phyloP scores from a whole-genome alignment of 2,888 invertebrate species.

The Hirudinaria manillensis region DNA sequence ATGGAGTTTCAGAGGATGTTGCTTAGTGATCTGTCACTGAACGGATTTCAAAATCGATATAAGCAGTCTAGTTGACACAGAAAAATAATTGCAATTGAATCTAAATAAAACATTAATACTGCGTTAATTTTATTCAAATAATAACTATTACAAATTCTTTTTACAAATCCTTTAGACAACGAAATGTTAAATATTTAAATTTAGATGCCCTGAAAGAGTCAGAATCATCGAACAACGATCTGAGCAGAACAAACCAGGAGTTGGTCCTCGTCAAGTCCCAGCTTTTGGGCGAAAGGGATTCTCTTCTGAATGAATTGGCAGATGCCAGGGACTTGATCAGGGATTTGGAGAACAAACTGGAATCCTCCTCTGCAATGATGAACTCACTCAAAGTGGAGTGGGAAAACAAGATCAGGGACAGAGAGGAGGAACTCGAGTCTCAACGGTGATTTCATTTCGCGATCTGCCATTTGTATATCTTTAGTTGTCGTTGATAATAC shows the following conservation, averaged over 20 bases:
- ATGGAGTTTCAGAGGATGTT: too few species aligned
- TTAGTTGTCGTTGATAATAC: too few species aligned
- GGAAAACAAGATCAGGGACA: conserved; percentile 91
- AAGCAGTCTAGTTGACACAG: too few species aligned
- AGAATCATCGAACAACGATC: conserved; percentile 84
- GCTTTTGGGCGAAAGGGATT: conserved; percentile 98
- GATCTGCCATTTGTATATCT: neutral
- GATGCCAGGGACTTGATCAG: conserved; percentile 91
- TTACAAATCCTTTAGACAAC: too few species aligned
- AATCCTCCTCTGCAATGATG: conserved; percentile 73
- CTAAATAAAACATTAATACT: too few species aligned
- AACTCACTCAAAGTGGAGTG: conserved; percentile 91
- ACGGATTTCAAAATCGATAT: too few species aligned
- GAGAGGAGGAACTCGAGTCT: conserved; percentile 95
- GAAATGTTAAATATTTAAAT: too few species aligned
- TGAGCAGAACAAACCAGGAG: conserved; percentile 86
- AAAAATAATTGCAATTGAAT: too few species aligned
- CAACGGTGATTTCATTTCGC: conserved; percentile 71
- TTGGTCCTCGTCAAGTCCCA: conserved; percentile 81
- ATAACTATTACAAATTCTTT: too few species aligned
- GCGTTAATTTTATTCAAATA: too few species aligned
- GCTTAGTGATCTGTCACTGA: too few species aligned
- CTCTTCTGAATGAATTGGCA: conserved; percentile 92
- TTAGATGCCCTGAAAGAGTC: conserved; percentile 91
- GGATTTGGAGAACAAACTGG: conserved; percentile 87